Conservation (phyloP, 1,140 invertebrate species). For the Drosophila willistoni region DNA sequence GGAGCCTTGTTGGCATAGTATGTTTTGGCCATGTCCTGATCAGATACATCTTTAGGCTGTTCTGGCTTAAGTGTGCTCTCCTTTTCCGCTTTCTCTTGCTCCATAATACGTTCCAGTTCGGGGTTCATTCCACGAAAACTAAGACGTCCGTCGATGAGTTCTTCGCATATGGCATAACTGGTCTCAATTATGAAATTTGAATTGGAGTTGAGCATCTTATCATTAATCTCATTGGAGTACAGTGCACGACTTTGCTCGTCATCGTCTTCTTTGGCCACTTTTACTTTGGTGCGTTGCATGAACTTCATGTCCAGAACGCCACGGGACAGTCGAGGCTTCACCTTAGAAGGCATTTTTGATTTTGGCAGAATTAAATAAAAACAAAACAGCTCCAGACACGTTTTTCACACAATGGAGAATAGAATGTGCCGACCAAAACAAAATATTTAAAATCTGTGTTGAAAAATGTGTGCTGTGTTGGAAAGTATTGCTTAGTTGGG, state of each 20-base stretch:
- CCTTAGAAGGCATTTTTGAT: slow-evolving; percentile 66
- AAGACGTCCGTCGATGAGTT: slow-evolving; percentile 90
- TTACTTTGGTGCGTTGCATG: slow-evolving; percentile 94
- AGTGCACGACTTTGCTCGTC: slow-evolving; percentile 87
- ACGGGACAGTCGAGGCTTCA: slow-evolving; percentile 86
- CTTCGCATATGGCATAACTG: slow-evolving; percentile 90
- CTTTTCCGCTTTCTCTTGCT: slow-evolving; percentile 83
- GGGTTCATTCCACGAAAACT: slow-evolving; percentile 96
- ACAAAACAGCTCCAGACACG: slow-evolving; percentile 34
- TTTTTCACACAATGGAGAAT: slow-evolving; percentile 26
- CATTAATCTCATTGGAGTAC: slow-evolving; percentile 87
- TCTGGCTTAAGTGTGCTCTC: slow-evolving; percentile 74
- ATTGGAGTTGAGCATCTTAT: slow-evolving; percentile 85
- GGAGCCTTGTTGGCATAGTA: slow-evolving; percentile 83
- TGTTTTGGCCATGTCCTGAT: slow-evolving; percentile 88
- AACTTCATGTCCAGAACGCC: slow-evolving; percentile 92
- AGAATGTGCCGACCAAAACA: slow-evolving; percentile 59
- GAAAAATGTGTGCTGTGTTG: not conserved
- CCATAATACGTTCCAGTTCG: slow-evolving; percentile 91
- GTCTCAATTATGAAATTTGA: slow-evolving; percentile 90
- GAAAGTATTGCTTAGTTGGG: not conserved
- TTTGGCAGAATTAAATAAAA: not conserved
- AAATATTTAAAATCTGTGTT: not conserved
- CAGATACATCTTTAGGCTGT: slow-evolving; percentile 86
- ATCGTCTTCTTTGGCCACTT: slow-evolving; percentile 89